Evolutionary conservation across 2,797 vertebrate species (phyloP), one percentile per base, ranked within the genome.

Genomic region (Eulemur rubriventer): DNA sequence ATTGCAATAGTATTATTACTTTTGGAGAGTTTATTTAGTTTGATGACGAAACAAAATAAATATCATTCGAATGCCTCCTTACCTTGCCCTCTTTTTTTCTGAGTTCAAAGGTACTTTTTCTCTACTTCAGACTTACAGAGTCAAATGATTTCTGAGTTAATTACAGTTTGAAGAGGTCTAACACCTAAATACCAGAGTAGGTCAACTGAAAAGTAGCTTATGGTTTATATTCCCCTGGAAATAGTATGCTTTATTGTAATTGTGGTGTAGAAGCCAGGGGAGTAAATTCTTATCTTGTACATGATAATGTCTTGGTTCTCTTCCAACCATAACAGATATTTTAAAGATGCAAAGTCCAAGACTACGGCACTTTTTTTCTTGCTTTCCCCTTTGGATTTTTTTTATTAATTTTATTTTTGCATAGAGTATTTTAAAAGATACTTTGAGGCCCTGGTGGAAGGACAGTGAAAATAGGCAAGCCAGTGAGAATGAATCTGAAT

Each of bases 401-500:
- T 38, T 82, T 83, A 79, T 85, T 33, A 67, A 70, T 93, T 79
- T 80, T 97, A 91, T 92, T 89, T 97, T 87, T 33, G 50, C 80
- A 22, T 79, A 89, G 96, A 93, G 57, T 80, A 86, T 98, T 98
- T 97, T 79, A 82, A 96, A 95, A 98, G 94, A 50, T 78, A 87
- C 82, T 91, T 87, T 35, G 73, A 97, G 81, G 96, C 96, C 88
- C 98, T 98, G 97, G 92, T 97, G 95, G 98, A 98, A 98, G 98
- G 96, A 95, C 97, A 97, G 96, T 87, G 95, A 93, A 97, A 98
- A 98, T 82, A 73, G 26, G 96, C 90, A 87, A 46, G 59, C 30
- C 70, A 24, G 96, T 93, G 98, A 99, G 98, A 98, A 93, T 67
- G 69, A 98, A 99, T 99, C 98, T 98, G 99, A 98, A 99, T 99